phyloP scores from a whole-genome alignment of 1,140 invertebrate species.

The Tetramorium parvispinum region DNA sequence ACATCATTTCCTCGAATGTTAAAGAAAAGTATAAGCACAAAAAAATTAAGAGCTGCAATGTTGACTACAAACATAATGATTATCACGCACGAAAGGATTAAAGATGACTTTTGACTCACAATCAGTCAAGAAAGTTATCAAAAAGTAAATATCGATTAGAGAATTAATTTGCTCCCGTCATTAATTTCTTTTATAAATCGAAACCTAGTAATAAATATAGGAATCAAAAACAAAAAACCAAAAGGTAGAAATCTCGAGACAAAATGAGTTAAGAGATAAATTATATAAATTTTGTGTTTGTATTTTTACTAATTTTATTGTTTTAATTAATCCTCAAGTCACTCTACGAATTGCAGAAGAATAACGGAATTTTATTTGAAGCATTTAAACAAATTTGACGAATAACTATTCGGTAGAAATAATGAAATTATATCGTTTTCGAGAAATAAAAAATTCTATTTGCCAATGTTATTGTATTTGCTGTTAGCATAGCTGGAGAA shows the following conservation, averaged over 20 bases:
- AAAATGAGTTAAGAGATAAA: background rate
- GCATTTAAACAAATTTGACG: background rate
- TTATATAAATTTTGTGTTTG: background rate
- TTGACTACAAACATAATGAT: background rate
- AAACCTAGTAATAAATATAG: background rate
- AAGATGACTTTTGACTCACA: background rate
- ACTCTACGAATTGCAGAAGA: background rate
- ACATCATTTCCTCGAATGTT: background rate
- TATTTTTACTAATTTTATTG: background rate
- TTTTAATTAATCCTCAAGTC: background rate
- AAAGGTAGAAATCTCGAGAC: background rate
- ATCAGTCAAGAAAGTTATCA: too few species aligned
- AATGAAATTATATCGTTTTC: background rate
- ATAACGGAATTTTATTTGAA: background rate
- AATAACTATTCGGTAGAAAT: background rate
- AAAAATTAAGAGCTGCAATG: background rate
- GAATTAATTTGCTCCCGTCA: slow-evolving; percentile 22
- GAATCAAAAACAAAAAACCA: slow-evolving; percentile 1
- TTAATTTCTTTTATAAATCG: slow-evolving; percentile 32
- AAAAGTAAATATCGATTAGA: background rate
- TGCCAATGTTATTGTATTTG: background rate
- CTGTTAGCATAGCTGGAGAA: background rate
- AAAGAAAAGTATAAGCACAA: background rate
- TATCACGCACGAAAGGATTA: slow-evolving; percentile 18
- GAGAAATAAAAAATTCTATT: background rate